phyloP scores from a whole-genome alignment of 2,888 invertebrate genomes.

The Clivina fossor region DNA sequence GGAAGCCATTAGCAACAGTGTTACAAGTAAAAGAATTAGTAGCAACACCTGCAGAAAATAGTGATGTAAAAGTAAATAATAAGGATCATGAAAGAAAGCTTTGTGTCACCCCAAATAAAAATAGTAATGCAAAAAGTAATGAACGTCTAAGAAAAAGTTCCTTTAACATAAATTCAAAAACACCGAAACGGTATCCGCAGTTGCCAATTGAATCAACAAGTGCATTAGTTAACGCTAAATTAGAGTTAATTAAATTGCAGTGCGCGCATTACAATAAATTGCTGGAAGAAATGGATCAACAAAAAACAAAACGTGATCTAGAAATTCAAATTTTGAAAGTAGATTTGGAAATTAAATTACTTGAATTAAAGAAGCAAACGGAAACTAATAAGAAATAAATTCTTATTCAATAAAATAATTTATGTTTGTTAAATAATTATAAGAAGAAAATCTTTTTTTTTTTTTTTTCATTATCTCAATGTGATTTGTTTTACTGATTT shows the following conservation, averaged over 20 bases:
- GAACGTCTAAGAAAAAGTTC: no score
- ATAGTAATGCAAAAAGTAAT: no score
- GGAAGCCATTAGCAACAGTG: neutral
- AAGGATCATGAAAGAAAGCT: neutral
- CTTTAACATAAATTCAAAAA: neutral
- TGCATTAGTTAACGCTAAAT: no score
- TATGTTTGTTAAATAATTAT: slow-evolving; percentile 1
- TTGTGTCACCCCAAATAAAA: no score
- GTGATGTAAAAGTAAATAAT: neutral
- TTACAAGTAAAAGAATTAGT: slow-evolving; percentile 5
- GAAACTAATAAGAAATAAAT: neutral
- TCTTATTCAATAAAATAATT: neutral
- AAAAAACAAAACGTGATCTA: slow-evolving; percentile 2
- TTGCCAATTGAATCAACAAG: no score
- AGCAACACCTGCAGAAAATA: neutral
- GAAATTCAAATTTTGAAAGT: slow-evolving; percentile 6
- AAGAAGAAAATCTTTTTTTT: neutral
- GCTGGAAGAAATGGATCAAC: no score
- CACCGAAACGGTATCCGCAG: neutral
- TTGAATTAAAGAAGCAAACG: slow-evolving; percentile 1
- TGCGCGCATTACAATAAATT: no score
- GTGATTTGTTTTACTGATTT: no score
- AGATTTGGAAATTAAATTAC: neutral
- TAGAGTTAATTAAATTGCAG: no score
- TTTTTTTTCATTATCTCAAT: neutral